These are phyloP conservation scores for Noctua janthe DNA, from an alignment of 2,888 invertebrate species.

Conservation along the genomic window DNA sequence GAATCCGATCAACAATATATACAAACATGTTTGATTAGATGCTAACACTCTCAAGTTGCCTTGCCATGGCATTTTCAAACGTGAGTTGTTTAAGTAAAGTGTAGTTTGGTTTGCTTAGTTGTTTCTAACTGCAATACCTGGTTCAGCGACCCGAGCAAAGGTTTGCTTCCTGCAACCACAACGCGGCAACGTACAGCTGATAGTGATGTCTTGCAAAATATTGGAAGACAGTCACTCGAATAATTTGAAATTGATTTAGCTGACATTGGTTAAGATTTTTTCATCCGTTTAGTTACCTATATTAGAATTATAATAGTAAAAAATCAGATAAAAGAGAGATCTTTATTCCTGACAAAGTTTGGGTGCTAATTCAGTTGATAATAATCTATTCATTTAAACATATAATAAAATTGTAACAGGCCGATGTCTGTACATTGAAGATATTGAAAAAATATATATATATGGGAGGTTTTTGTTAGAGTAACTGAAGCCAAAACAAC, in stretches of 20 bases:
- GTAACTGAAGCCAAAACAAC: too few species aligned
- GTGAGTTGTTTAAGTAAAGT: constrained; percentile 61
- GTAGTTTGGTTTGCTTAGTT: constrained; percentile 53
- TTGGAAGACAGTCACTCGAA: constrained; percentile 22
- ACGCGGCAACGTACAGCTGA: constrained; percentile 13
- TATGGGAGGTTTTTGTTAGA: too few species aligned
- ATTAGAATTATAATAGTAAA: neutral
- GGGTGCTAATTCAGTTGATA: neutral
- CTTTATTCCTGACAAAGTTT: neutral
- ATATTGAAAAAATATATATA: too few species aligned
- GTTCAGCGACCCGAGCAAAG: constrained; percentile 82
- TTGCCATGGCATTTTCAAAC: constrained; percentile 49
- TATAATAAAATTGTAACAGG: too few species aligned
- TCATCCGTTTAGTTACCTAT: neutral
- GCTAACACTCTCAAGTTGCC: constrained; percentile 70
- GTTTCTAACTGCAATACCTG: constrained; percentile 76
- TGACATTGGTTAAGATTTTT: neutral
- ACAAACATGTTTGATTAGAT: constrained; percentile 84
- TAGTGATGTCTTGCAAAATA: constrained; percentile 55
- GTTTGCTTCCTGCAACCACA: constrained; percentile 78
- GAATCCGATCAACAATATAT: constrained; percentile 57
- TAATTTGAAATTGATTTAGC: neutral
- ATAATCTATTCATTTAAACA: too few species aligned
- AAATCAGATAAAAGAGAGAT: neutral
- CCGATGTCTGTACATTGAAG: too few species aligned